phyloP scores from a whole-genome alignment of 2,113 vertebrate genomes.

The Sturnus vulgaris region DNA sequence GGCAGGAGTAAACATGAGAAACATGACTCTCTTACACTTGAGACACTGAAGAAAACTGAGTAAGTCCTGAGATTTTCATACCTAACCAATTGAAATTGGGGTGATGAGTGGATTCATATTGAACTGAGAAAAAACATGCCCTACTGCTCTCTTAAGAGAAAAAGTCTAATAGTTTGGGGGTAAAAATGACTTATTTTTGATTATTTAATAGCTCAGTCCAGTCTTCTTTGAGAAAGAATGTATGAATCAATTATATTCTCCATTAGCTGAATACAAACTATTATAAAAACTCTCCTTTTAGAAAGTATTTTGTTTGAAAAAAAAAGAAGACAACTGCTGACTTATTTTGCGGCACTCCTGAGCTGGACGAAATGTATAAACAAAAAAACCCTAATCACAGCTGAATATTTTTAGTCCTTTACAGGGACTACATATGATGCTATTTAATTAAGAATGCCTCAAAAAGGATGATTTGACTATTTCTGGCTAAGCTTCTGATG shows the following conservation, averaged over 20 bases:
- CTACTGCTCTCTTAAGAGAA: not conserved
- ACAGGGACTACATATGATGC: not conserved
- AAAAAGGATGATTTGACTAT: not conserved
- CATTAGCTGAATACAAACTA: not conserved
- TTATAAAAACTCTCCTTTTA: not conserved
- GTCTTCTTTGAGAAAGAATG: not conserved
- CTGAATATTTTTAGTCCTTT: not conserved
- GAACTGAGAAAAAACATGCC: not conserved
- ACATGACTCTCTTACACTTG: not conserved
- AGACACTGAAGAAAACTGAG: not conserved
- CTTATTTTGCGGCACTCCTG: not conserved
- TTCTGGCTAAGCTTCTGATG: not conserved
- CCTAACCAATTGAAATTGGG: not conserved
- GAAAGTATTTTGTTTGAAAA: not conserved
- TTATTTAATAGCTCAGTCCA: not conserved
- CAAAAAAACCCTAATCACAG: not conserved
- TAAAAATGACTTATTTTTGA: not conserved
- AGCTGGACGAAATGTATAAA: not conserved
- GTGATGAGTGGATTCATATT: not conserved
- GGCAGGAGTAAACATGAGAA: not conserved
- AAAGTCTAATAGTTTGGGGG: not conserved
- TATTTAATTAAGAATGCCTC: not conserved
- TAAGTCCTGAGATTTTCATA: not conserved
- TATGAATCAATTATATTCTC: not conserved
- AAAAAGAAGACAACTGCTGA: not conserved